A percentile compares a stretch with the other conserved stretches of the same genome.
phyloP scores from a whole-genome alignment of 2,888 invertebrate species.

The Thymelicus lineola region DNA sequence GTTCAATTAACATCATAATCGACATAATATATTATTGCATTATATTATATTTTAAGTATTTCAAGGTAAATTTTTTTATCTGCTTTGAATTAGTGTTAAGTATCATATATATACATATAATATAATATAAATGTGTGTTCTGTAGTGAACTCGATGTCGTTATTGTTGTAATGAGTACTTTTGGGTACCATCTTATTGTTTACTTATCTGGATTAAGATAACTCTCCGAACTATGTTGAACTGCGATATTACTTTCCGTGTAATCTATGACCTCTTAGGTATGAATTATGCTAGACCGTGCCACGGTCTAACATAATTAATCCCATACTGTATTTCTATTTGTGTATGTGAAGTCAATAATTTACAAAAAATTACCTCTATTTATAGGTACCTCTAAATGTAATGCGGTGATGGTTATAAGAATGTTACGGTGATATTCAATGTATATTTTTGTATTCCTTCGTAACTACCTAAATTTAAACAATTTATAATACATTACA shows the following conservation, averaged over 20 bases:
- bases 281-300: too few relatives aligned
- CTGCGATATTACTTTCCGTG: conserved; percentile 22
- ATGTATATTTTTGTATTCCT: conserved; percentile 46
- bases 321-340: conserved; percentile 23
- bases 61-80: conserved; percentile 48
- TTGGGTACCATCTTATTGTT: conserved; percentile 35
- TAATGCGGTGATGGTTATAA: conserved; percentile 43
- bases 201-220: conserved; percentile 14
- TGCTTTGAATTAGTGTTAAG: conserved; percentile 45
- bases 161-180: conserved; percentile 10
- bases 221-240: conserved; percentile 15
- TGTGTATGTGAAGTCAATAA: conserved; percentile 17
- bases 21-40: conserved; percentile 28
- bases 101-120: neutral
- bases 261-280: neutral
- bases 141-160: conserved; percentile 17
- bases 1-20: conserved; percentile 44
- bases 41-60: conserved; percentile 38
- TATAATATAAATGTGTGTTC: neutral
- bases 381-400: conserved; percentile 18
- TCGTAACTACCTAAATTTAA: conserved; percentile 39
- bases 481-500: conserved; percentile 39
- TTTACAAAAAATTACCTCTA: conserved; percentile 8
- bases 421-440: conserved; percentile 40
- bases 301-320: too few relatives aligned